Base-by-base conservation (phyloP, 2,113 vertebrate species). In the human (Homo sapiens) region DNA sequence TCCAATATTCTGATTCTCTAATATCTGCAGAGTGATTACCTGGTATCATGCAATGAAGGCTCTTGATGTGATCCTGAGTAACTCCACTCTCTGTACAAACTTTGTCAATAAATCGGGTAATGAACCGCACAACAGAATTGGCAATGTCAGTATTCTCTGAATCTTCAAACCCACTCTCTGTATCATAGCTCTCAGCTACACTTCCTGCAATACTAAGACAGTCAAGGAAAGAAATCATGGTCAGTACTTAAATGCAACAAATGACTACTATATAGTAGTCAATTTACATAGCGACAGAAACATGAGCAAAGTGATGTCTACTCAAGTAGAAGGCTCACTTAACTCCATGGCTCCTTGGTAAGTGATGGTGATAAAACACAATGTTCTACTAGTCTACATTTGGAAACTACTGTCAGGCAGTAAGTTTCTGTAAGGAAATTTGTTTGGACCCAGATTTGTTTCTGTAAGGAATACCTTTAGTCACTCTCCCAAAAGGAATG, bases 41-140 rank as follows among this genome's bases (percentile, higher is more conserved):
- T 99, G 99, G 99, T 97, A 99, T 99, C 99, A 99, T 99, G 98
- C 99, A 99, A 97, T 99, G 99, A 98, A 99, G 99, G 95, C 99
- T 99, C 98, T 99, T 99, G 98, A 99, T 99, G 97, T 99, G 99
- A 79, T 99, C 99, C 98, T 99, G 99, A 45, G 99, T 99, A 90
- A 99, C 99, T 11, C 99, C 99, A 35, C 99, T 99, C 98, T 99
- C 99, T 2, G 99, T 99, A 98, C 99, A 99, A 97, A 99, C 99
- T 96, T 99, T 99, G 98, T 99, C 99, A 90, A 99, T 99, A 98
- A 99, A 99, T 81, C 99, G 99, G 12, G 99, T 99, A 88, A 99
- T 99, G 96, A 99, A 99, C 87, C 99, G 98, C 66, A 99, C 99
- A 66, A 99, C 99, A 0, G 99, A 99, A n/a, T 99, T 99, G 66